phyloP scores from a whole-genome alignment of 2,797 vertebrate genomes.

The Hyperoplus immaculatus region DNA sequence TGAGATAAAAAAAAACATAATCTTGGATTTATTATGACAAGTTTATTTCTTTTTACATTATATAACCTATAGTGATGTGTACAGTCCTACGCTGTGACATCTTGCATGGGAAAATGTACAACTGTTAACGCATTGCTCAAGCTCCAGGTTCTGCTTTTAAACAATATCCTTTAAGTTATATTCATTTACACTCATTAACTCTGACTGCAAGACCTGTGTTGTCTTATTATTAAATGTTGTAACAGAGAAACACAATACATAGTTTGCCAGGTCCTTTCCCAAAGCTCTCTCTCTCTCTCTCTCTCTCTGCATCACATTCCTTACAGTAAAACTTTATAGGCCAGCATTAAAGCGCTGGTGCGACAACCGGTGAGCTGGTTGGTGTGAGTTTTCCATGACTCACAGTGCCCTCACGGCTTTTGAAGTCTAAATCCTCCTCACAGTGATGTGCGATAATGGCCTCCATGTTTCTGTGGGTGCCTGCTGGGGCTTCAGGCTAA shows the following conservation, averaged over 20 bases:
- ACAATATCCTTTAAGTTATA: neutral
- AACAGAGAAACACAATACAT: slow-evolving; percentile 3
- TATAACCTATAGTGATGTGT: neutral
- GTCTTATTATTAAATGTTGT: slow-evolving; percentile 20
- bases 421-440: slow-evolving; percentile 70
- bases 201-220: neutral
- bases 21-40: neutral
- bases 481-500: slow-evolving; percentile 61
- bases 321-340: slow-evolving; percentile 58
- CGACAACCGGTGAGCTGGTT: slow-evolving; percentile 68
- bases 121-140: neutral
- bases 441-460: slow-evolving; percentile 75
- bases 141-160: neutral
- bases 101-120: neutral
- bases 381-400: slow-evolving; percentile 77
- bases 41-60: neutral
- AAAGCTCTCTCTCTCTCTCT: neutral
- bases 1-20: slow-evolving; percentile 1
- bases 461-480: slow-evolving; percentile 71
- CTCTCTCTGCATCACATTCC: slow-evolving; percentile 1
- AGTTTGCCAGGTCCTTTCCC: slow-evolving; percentile 9
- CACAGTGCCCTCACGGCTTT: slow-evolving; percentile 63
- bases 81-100: neutral
- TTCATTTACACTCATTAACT: slow-evolving; percentile 5
- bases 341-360: slow-evolving; percentile 57